Evolutionary conservation across 2,888 invertebrate genomes (phyloP).

Genomic region (Ichneumoninae sp.): DNA sequence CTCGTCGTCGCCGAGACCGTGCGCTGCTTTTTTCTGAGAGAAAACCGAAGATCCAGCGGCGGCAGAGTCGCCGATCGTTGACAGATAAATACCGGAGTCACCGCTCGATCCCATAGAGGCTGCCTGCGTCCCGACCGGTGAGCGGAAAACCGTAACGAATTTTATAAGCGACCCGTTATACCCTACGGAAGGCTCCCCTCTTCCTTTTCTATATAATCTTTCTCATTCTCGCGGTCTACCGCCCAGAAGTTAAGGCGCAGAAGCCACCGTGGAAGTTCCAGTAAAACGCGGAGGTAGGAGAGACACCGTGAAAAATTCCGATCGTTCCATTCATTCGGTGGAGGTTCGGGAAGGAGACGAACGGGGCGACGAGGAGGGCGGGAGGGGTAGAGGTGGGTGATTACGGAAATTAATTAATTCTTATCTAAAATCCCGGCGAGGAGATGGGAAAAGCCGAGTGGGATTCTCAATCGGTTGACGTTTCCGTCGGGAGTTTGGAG

Average conservation of each 20-base stretch:
- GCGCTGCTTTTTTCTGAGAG: slow-evolving; percentile 2
- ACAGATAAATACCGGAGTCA: slow-evolving; percentile 66
- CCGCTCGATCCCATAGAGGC: background rate
- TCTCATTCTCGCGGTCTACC: slow-evolving; percentile 51
- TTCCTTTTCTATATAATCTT: slow-evolving; percentile 53
- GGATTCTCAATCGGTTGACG: background rate
- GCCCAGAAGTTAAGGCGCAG: slow-evolving; percentile 62
- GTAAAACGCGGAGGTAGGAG: slow-evolving; percentile 45
- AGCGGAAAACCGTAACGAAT: slow-evolving; percentile 75
- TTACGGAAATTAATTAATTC: slow-evolving; percentile 57
- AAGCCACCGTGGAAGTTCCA: slow-evolving; percentile 50
- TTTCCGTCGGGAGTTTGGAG: background rate
- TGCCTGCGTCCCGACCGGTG: slow-evolving; percentile 11
- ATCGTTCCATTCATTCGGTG: slow-evolving; percentile 58
- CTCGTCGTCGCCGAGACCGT: background rate
- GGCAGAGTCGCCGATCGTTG: slow-evolving; percentile 63
- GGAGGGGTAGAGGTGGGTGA: background rate
- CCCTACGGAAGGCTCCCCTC: slow-evolving; percentile 62
- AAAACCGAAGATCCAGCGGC: slow-evolving; percentile 40
- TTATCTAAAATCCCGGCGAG: slow-evolving; percentile 51
- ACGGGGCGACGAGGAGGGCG: background rate
- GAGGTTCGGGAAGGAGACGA: background rate
- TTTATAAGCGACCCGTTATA: slow-evolving; percentile 73
- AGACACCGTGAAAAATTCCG: slow-evolving; percentile 58
- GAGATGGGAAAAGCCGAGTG: slow-evolving; percentile 13